phyloP scores from a whole-genome alignment of 2,113 vertebrate genomes.

The Thinocorus orbignyianus region DNA sequence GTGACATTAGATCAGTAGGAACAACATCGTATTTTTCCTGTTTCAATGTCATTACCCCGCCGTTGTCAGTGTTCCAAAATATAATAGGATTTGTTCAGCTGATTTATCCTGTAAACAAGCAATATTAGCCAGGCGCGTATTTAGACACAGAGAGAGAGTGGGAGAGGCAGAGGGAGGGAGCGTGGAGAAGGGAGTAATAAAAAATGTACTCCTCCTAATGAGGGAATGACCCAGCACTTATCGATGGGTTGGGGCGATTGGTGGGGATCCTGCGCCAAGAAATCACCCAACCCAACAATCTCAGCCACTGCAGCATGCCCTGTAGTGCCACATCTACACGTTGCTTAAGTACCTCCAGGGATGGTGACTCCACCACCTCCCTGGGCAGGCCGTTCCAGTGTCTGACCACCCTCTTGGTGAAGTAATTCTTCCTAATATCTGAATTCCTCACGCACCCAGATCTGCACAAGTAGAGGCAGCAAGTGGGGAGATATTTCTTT shows the following conservation, averaged over 20 bases:
- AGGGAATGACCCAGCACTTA: slow-evolving; percentile 62
- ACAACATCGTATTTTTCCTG: not conserved
- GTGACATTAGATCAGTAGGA: slow-evolving; percentile 18
- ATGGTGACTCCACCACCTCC: no score
- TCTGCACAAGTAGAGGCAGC: not conserved
- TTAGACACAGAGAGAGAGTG: not conserved
- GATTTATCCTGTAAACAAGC: slow-evolving; percentile 65
- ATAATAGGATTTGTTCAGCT: slow-evolving; percentile 72
- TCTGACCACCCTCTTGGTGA: no score
- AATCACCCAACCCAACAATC: no score
- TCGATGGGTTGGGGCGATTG: not conserved
- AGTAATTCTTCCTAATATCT: not conserved
- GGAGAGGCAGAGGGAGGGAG: not conserved
- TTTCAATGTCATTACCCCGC: slow-evolving; percentile 19
- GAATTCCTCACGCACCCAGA: not conserved
- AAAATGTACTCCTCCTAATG: slow-evolving; percentile 63
- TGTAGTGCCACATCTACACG: no score
- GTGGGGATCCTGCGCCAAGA: not conserved
- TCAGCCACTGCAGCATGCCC: no score
- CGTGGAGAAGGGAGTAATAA: slow-evolving; percentile 48
- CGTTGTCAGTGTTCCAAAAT: slow-evolving; percentile 63
- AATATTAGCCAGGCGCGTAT: slow-evolving; percentile 49
- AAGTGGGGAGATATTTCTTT: not conserved
- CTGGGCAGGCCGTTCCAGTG: no score
- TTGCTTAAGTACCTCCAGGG: no score